Conservation (phyloP, 2,888 invertebrate species). For the Gisinianus flammeolus region DNA sequence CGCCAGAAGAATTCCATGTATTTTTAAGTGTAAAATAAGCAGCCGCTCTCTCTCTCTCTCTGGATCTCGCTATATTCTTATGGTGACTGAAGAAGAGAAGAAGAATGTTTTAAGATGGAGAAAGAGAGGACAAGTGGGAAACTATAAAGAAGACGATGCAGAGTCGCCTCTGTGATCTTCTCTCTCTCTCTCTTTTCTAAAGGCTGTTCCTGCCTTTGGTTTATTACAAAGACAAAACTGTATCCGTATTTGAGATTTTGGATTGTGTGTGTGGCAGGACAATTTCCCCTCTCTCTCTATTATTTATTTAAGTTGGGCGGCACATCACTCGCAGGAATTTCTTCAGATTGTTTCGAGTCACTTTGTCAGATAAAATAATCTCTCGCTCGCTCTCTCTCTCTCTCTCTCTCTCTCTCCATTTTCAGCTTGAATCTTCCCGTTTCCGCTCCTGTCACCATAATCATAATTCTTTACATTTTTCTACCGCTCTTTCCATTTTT, state of each 20-base stretch:
- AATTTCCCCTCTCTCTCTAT: slow-evolving; percentile 25
- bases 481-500: slow-evolving; percentile 2
- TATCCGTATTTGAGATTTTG: neutral
- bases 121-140: too few relatives aligned
- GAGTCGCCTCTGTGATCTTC: neutral
- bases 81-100: neutral
- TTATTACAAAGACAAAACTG: too few relatives aligned
- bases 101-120: neutral
- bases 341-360: slow-evolving; percentile 30
- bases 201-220: neutral
- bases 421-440: slow-evolving; percentile 26
- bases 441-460: slow-evolving; percentile 38
- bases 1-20: slow-evolving; percentile 7
- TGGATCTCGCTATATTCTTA: neutral
- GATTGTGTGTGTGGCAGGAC: slow-evolving; percentile 33
- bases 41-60: neutral
- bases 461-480: slow-evolving; percentile 33
- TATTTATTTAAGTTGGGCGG: slow-evolving; percentile 38
- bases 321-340: slow-evolving; percentile 23
- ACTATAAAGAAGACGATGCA: neutral
- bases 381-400: neutral
- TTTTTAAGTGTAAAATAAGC: slow-evolving; percentile 25
- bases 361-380: slow-evolving; percentile 40
- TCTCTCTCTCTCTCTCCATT: slow-evolving; percentile 29
- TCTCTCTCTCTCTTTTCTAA: neutral